A percentile compares a stretch with the other conserved stretches of the same genome.
phyloP scores from a whole-genome alignment of 1,140 invertebrate species.

The Nixonia krombeini region DNA sequence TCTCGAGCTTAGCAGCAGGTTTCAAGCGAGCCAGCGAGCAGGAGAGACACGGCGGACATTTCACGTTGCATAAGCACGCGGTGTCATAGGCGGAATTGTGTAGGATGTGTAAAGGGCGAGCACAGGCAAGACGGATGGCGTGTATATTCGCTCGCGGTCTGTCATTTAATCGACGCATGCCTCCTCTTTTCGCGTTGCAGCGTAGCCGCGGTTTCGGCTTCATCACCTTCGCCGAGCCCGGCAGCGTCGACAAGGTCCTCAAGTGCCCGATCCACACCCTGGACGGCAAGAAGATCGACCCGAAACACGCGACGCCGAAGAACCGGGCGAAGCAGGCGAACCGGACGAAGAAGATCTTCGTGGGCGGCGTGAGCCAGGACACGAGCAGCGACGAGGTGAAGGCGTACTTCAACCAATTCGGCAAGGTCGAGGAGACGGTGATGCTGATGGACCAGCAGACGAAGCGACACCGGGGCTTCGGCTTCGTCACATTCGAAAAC shows the following conservation, averaged over 20 bases:
- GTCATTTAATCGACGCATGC: slow-evolving; percentile 35
- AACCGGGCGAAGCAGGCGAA: slow-evolving; percentile 88
- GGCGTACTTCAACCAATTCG: slow-evolving; percentile 92
- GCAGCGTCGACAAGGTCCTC: slow-evolving; percentile 90
- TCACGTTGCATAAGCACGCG: no score
- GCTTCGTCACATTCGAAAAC: slow-evolving; percentile 93
- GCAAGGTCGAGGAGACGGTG: slow-evolving; percentile 92
- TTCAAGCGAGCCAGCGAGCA: slow-evolving; percentile 6
- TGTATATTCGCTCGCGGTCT: not conserved
- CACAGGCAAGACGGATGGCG: slow-evolving; percentile 32
- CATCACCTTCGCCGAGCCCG: slow-evolving; percentile 92
- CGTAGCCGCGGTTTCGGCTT: slow-evolving; percentile 94
- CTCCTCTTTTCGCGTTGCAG: slow-evolving; percentile 75
- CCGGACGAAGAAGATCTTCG: slow-evolving; percentile 93
- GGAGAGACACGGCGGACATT: not conserved
- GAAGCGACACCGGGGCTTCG: slow-evolving; percentile 90
- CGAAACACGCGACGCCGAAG: slow-evolving; percentile 93
- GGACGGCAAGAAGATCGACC: slow-evolving; percentile 95
- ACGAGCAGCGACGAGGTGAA: slow-evolving; percentile 92
- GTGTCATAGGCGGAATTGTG: slow-evolving; percentile 17
- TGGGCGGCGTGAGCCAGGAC: slow-evolving; percentile 92
- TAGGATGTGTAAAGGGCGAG: slow-evolving; percentile 31
- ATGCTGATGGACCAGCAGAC: slow-evolving; percentile 97
- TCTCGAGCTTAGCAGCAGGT: not conserved
- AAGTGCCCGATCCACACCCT: slow-evolving; percentile 92